Conservation (phyloP, 2,113 vertebrate genomes). For the Cathartes aura region DNA sequence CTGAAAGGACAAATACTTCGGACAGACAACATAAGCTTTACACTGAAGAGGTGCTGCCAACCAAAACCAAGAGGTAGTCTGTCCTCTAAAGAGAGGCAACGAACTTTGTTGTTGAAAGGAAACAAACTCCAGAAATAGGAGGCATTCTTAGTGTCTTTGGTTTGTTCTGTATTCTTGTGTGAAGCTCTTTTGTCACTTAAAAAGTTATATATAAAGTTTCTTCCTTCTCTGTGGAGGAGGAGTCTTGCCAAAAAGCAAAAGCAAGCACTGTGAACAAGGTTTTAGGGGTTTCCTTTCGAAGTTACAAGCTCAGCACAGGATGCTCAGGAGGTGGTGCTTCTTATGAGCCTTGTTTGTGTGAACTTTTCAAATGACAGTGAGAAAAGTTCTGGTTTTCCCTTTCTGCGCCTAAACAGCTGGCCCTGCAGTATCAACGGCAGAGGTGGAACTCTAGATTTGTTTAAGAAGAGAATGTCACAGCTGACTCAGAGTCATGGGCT, state of each 20-base stretch:
- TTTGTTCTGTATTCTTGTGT: background rate
- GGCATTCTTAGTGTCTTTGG: background rate
- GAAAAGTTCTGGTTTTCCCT: background rate
- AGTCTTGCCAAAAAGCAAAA: background rate
- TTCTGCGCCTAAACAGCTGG: background rate
- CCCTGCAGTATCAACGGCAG: background rate
- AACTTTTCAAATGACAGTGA: background rate
- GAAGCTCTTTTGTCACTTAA: background rate
- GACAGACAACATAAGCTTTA: conserved; percentile 93
- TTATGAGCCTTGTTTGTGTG: background rate
- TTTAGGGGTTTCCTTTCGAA: background rate
- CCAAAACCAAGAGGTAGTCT: conserved; percentile 90
- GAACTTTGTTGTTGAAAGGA: background rate
- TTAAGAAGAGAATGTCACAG: background rate
- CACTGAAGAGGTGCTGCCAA: conserved; percentile 91
- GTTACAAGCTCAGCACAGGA: background rate
- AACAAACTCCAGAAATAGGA: background rate
- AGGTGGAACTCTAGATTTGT: background rate
- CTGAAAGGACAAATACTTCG: conserved; percentile 90
- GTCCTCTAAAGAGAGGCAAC: background rate
- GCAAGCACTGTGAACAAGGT: background rate
- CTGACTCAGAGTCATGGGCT: background rate
- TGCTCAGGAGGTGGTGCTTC: background rate
- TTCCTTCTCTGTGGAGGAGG: background rate
- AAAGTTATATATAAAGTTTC: background rate